phyloP scores from a whole-genome alignment of 1,140 invertebrate genomes.

The Drosophila micromelanica region DNA sequence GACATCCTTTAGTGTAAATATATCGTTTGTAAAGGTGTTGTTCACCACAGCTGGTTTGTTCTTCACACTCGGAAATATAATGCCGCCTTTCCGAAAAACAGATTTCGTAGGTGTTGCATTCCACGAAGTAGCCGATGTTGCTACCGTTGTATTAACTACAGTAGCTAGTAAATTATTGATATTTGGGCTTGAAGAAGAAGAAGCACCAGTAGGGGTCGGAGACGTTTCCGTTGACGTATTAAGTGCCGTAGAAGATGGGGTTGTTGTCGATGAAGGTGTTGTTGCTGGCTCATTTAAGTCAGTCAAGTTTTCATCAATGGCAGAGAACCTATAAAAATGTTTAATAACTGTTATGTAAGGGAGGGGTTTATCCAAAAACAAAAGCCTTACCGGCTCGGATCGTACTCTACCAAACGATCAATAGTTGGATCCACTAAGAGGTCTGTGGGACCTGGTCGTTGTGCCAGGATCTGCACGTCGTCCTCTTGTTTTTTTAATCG shows the following conservation, averaged over 20 bases:
- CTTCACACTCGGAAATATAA: slow-evolving; percentile 95
- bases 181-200: slow-evolving; percentile 3
- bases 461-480: slow-evolving; percentile 87
- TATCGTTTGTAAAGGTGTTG: slow-evolving; percentile 91
- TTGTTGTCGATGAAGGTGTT: slow-evolving; percentile 65
- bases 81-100: slow-evolving; percentile 88
- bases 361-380: neutral
- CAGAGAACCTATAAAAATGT: slow-evolving; percentile 60
- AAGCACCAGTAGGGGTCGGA: slow-evolving; percentile 7
- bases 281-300: slow-evolving; percentile 70
- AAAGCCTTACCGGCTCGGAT: slow-evolving; percentile 87
- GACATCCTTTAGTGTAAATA: slow-evolving; percentile 90
- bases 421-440: slow-evolving; percentile 91
- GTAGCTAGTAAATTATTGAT: slow-evolving; percentile 20
- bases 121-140: slow-evolving; percentile 37
- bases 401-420: slow-evolving; percentile 90
- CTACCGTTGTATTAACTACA: slow-evolving; percentile 27
- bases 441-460: slow-evolving; percentile 89
- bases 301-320: slow-evolving; percentile 73
- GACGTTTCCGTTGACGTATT: slow-evolving; percentile 26
- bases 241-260: slow-evolving; percentile 42
- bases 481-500: slow-evolving; percentile 92
- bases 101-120: slow-evolving; percentile 60
- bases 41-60: slow-evolving; percentile 94
- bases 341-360: neutral